phyloP scores from a whole-genome alignment of 1,140 invertebrate species.

The Periplaneta americana region DNA sequence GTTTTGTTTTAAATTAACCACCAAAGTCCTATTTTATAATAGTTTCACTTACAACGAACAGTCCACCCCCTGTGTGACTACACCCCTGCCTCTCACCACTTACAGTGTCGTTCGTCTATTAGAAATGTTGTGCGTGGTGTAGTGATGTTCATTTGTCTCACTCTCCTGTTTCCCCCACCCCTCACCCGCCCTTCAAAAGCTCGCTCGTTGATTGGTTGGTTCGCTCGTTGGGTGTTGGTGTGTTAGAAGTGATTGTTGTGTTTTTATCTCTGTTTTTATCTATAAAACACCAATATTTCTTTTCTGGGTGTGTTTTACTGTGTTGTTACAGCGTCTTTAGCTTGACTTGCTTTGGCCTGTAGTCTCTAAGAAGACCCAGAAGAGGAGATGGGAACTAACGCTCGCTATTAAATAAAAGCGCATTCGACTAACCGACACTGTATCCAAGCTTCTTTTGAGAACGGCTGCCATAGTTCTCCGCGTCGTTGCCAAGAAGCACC shows the following conservation, averaged over 20 bases:
- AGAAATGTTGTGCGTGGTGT: slow-evolving; percentile 15
- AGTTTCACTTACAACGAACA: background rate
- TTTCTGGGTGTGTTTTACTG: background rate
- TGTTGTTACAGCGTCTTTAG: background rate
- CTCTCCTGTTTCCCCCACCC: background rate
- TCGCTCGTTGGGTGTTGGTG: slow-evolving; percentile 2
- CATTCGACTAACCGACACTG: too few species aligned
- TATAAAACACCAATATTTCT: background rate
- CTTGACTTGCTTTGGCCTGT: background rate
- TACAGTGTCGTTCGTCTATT: slow-evolving; percentile 17
- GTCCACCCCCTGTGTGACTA: background rate
- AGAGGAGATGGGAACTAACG: too few species aligned
- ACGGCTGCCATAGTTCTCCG: too few species aligned
- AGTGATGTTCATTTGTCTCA: slow-evolving; percentile 2
- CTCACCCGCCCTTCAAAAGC: background rate
- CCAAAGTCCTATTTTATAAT: background rate
- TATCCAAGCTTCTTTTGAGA: too few species aligned
- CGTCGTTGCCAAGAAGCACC: too few species aligned
- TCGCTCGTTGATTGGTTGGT: background rate
- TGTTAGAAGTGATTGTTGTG: background rate
- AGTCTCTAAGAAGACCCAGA: background rate
- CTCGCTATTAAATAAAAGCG: too few species aligned
- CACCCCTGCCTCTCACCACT: background rate
- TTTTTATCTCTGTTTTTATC: background rate
- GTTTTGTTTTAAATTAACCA: background rate